Evolutionary conservation across 2,888 invertebrate species (phyloP).

Genomic region (Troides oblongomaculatus): DNA sequence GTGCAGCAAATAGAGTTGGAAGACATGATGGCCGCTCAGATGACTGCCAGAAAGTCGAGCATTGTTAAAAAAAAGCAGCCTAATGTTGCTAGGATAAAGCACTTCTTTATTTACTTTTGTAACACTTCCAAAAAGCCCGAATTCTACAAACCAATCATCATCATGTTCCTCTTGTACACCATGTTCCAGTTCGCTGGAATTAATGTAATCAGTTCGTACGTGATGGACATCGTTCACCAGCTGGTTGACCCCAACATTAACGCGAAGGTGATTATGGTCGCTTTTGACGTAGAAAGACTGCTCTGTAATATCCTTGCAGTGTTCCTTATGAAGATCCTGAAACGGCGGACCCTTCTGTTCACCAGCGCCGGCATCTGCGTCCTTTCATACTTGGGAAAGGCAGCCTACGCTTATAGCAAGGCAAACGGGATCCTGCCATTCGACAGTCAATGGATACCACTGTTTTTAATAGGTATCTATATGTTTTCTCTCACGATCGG

Average conservation of each 20-base stretch:
- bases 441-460: slow-evolving; percentile 70
- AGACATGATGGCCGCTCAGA: slow-evolving; percentile 68
- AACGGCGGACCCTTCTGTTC: slow-evolving; percentile 81
- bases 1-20: slow-evolving; percentile 68
- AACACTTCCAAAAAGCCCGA: slow-evolving; percentile 65
- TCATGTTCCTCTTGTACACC: slow-evolving; percentile 82
- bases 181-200: slow-evolving; percentile 85
- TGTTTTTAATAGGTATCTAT: slow-evolving; percentile 75
- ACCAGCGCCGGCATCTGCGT: slow-evolving; percentile 81
- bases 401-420: slow-evolving; percentile 63
- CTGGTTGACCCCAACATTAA: slow-evolving; percentile 81
- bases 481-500: slow-evolving; percentile 81
- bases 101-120: slow-evolving; percentile 50
- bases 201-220: slow-evolving; percentile 85
- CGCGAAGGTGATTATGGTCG: slow-evolving; percentile 82
- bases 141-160: slow-evolving; percentile 80
- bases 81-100: slow-evolving; percentile 41
- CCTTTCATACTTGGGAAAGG: slow-evolving; percentile 78
- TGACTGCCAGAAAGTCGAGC: slow-evolving; percentile 56
- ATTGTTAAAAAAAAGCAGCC: slow-evolving; percentile 48
- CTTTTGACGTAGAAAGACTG: slow-evolving; percentile 82
- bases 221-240: slow-evolving; percentile 81
- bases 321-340: slow-evolving; percentile 79
- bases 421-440: slow-evolving; percentile 50
- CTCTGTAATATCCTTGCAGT: slow-evolving; percentile 82